Conservation (phyloP, 2,888 invertebrate genomes). For the Spatulosminthurus flaviceps region DNA sequence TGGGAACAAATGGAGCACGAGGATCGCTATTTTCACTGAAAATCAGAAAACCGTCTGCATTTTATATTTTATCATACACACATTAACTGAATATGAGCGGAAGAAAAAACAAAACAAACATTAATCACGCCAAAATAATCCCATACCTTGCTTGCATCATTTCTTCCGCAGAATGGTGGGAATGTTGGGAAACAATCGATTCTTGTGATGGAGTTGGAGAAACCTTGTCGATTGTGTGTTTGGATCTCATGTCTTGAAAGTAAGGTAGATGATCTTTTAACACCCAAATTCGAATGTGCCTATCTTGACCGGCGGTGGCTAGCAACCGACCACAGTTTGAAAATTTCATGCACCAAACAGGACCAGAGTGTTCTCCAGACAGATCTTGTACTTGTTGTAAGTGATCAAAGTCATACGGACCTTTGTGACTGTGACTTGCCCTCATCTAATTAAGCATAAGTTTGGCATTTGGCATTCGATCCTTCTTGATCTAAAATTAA, state of each 20-base stretch:
- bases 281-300: slow-evolving; percentile 93
- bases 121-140: not conserved
- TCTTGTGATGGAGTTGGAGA: slow-evolving; percentile 94
- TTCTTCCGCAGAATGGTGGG: slow-evolving; percentile 62
- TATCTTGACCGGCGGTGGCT: slow-evolving; percentile 97
- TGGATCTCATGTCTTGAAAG: slow-evolving; percentile 96
- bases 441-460: slow-evolving; percentile 76
- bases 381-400: slow-evolving; percentile 81
- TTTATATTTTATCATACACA: no score
- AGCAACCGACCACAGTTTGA: slow-evolving; percentile 93
- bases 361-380: slow-evolving; percentile 84
- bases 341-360: slow-evolving; percentile 99
- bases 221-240: slow-evolving; percentile 89
- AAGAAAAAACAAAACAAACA: slow-evolving; percentile 15
- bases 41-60: no score
- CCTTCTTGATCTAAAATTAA: no score
- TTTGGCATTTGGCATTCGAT: not conserved
- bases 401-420: slow-evolving; percentile 94
- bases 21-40: slow-evolving; percentile 62
- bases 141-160: slow-evolving; percentile 58
- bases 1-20: slow-evolving; percentile 78
- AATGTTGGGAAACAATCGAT: slow-evolving; percentile 81
- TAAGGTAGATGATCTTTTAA: slow-evolving; percentile 87
- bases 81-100: no score
- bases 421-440: slow-evolving; percentile 95